Percentiles rank a stretch among this genome's conserved stretches.
These are phyloP conservation scores for Silurus asotus DNA, from an alignment of 2,113 vertebrate species.

Conservation along the genomic window DNA sequence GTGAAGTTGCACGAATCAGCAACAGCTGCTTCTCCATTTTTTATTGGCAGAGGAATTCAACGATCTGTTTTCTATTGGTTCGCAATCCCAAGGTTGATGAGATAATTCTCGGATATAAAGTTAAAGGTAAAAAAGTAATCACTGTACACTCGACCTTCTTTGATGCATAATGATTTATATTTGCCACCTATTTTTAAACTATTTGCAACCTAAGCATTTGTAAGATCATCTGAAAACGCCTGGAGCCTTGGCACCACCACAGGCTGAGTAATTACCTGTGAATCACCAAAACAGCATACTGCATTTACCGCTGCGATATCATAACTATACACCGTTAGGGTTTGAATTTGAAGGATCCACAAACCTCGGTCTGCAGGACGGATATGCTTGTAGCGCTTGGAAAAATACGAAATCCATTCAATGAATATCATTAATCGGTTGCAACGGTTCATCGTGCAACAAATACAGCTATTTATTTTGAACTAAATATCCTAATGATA, in stretches of 20 bases:
- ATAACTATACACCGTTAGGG: too few relatives aligned
- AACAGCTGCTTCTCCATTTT: background rate
- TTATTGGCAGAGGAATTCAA: background rate
- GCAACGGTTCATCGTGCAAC: too few relatives aligned
- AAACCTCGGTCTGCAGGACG: background rate
- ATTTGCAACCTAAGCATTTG: background rate
- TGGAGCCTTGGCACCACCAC: background rate
- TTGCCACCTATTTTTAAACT: background rate
- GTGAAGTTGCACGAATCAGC: background rate
- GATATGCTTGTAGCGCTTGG: background rate
- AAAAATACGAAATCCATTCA: too few relatives aligned
- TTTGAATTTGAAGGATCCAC: background rate
- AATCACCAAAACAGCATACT: background rate
- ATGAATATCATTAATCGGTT: too few relatives aligned
- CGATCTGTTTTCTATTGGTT: background rate
- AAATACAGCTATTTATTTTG: too few relatives aligned
- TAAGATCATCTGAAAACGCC: background rate
- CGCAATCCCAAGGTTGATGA: background rate
- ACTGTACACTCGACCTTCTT: background rate
- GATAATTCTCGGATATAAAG: background rate
- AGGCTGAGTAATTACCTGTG: background rate
- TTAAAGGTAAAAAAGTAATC: background rate
- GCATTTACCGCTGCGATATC: background rate
- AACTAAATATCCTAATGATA: background rate
- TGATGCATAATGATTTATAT: background rate